These are phyloP conservation scores for Rhorus exstirpatorius DNA, from an alignment of 2,888 invertebrate species.

Conservation along the genomic window DNA sequence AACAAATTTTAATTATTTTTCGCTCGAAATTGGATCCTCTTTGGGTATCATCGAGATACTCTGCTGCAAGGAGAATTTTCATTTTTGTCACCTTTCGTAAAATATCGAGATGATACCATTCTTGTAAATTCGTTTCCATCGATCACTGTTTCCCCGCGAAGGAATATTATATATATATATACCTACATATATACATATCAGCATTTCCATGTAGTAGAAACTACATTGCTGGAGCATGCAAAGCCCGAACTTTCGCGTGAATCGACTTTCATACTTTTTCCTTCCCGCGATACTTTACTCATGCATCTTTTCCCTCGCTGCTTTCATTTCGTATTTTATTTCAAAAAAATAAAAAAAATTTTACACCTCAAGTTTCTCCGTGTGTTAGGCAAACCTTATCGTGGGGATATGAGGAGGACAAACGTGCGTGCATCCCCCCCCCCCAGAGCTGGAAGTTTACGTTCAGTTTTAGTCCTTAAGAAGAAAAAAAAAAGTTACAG, in stretches of 20 bases:
- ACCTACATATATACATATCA: not conserved
- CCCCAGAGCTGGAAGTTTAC: not conserved
- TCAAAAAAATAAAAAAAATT: conserved; percentile 4
- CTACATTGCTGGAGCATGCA: not conserved
- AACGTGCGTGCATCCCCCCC: conserved; percentile 23
- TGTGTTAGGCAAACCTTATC: not conserved
- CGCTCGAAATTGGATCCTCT: too few species aligned
- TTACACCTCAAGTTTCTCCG: conserved; percentile 35
- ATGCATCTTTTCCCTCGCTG: conserved; percentile 25
- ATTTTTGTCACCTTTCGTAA: not conserved
- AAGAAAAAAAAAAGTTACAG: conserved; percentile 10
- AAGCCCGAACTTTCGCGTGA: conserved; percentile 44
- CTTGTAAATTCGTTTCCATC: not conserved
- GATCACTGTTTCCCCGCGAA: too few species aligned
- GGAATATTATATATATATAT: too few species aligned
- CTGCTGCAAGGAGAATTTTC: too few species aligned
- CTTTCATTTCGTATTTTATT: conserved; percentile 29
- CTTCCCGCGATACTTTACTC: conserved; percentile 19
- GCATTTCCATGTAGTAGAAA: not conserved
- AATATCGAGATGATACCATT: not conserved
- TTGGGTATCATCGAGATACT: too few species aligned
- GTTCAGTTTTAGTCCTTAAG: not conserved
- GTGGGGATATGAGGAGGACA: not conserved
- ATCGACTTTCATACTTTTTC: conserved; percentile 50
- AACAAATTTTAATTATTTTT: too few species aligned